Conservation (phyloP, 2,888 invertebrate species). For the Carabus problematicus region DNA sequence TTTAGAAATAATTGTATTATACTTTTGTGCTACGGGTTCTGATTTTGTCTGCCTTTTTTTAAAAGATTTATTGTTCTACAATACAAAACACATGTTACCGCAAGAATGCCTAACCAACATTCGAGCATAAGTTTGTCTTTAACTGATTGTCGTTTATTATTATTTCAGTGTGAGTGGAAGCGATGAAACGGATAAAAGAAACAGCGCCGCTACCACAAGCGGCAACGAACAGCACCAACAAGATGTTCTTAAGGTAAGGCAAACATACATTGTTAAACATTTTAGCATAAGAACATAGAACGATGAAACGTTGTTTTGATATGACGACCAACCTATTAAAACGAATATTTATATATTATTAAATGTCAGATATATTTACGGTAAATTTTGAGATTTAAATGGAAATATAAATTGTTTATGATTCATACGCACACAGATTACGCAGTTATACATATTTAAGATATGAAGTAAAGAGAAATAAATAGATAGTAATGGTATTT, state of each 20-base stretch:
- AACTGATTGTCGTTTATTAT: slow-evolving; percentile 17
- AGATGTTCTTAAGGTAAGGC: slow-evolving; percentile 28
- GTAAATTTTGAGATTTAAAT: no score
- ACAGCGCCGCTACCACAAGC: slow-evolving; percentile 44
- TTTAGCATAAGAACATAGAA: background rate
- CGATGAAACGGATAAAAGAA: slow-evolving; percentile 62
- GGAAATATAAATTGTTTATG: no score
- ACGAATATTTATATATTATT: slow-evolving; percentile 2
- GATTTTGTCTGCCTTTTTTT: no score
- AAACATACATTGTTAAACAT: background rate
- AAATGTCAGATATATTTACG: background rate
- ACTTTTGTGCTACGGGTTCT: no score
- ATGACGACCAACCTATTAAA: background rate
- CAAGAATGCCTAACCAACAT: no score
- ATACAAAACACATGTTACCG: no score
- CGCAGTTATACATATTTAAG: no score
- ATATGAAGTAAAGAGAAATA: no score
- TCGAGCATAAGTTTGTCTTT: no score
- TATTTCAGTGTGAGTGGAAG: slow-evolving; percentile 64
- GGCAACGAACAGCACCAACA: slow-evolving; percentile 44
- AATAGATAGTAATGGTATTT: no score
- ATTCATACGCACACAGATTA: no score
- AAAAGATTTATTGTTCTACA: no score
- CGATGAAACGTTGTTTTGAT: background rate
- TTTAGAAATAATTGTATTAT: background rate